These are phyloP conservation scores for Tachina lurida DNA, from an alignment of 2,888 invertebrate species.

Conservation along the genomic window DNA sequence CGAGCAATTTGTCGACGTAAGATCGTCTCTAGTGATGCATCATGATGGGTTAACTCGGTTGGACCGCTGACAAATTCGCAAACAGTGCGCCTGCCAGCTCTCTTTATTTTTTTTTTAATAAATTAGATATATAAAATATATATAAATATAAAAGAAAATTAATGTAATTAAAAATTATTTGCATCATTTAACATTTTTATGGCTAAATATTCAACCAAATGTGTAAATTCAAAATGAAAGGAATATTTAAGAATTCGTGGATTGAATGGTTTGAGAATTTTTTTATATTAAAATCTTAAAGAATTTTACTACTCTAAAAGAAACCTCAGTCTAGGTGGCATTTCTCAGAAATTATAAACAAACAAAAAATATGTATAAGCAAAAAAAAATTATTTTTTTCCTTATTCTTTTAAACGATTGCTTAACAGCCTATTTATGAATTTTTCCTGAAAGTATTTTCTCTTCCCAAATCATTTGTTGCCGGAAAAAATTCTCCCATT, in stretches of 20 bases:
- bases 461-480: too few relatives aligned
- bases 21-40: conserved; percentile 15
- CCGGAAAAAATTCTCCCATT: too few relatives aligned
- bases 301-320: too few relatives aligned
- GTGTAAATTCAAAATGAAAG: neutral
- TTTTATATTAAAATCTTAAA: too few relatives aligned
- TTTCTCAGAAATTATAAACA: too few relatives aligned
- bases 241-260: neutral
- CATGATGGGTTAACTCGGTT: conserved; percentile 13
- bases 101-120: conserved; percentile 28
- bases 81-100: conserved; percentile 1
- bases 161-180: conserved; percentile 35
- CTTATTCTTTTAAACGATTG: too few relatives aligned
- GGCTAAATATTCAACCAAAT: neutral
- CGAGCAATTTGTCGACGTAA: conserved; percentile 38
- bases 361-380: too few relatives aligned
- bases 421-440: too few relatives aligned
- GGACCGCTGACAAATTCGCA: conserved; percentile 29
- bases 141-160: conserved; percentile 4
- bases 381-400: too few relatives aligned
- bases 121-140: conserved; percentile 15
- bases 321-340: too few relatives aligned
- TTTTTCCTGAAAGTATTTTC: too few relatives aligned
- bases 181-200: conserved; percentile 3
- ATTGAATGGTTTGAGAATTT: too few relatives aligned